phyloP scores from a whole-genome alignment of 2,888 invertebrate genomes.

The Agriotes lineatus region DNA sequence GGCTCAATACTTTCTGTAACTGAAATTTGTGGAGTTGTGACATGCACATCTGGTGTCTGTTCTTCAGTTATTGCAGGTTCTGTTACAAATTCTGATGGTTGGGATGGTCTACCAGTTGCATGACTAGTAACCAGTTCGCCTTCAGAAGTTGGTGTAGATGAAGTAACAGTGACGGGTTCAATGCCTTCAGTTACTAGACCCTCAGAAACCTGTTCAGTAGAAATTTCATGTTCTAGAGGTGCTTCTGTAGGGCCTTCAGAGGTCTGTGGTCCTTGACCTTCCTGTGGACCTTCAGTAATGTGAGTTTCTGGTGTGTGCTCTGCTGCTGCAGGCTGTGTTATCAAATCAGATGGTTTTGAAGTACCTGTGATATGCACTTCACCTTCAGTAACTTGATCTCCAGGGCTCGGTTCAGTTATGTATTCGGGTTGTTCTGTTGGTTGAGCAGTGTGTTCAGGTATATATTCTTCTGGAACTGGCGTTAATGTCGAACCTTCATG shows the following conservation, averaged over 20 bases:
- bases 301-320: constrained; percentile 36
- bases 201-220: neutral
- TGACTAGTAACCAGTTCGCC: constrained; percentile 14
- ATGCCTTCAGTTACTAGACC: constrained; percentile 19
- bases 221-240: constrained; percentile 30
- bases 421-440: too few species aligned
- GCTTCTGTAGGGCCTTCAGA: constrained; percentile 41
- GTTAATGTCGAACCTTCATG: too few species aligned
- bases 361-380: constrained; percentile 35
- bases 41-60: neutral
- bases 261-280: neutral
- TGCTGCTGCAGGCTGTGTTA: constrained; percentile 15
- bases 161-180: neutral
- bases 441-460: neutral
- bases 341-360: constrained; percentile 7
- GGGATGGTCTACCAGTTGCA: constrained; percentile 32
- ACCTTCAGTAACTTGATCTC: constrained; percentile 26
- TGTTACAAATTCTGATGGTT: too few species aligned
- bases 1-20: constrained; percentile 7
- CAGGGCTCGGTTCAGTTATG: too few species aligned
- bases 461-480: too few species aligned
- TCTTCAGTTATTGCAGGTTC: too few species aligned
- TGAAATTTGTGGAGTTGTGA: neutral
- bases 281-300: neutral
- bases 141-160: constrained; percentile 12